Evolutionary conservation across 2,888 invertebrate species (phyloP).

Genomic region (Cephonodes hylas): DNA sequence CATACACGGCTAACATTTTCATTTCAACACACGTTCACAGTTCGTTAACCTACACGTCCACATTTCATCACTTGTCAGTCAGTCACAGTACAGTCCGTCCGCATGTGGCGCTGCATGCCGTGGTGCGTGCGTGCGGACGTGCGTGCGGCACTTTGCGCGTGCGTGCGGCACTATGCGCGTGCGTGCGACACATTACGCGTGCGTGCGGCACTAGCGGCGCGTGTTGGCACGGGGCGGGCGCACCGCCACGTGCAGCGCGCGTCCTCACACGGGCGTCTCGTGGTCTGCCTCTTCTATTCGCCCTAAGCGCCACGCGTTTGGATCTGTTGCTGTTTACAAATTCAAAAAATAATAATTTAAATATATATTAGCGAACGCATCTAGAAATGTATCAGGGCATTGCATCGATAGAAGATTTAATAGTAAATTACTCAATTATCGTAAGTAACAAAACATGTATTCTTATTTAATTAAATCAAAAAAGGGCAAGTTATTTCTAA

Average conservation of each 20-base stretch:
- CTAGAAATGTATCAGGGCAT: too few species aligned
- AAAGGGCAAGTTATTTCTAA: too few species aligned
- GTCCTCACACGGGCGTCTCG: conserved; percentile 88
- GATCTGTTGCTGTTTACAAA: conserved; percentile 85
- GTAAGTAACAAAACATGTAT: too few species aligned
- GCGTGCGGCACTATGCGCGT: neutral
- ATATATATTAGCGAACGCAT: too few species aligned
- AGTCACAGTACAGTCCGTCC: neutral
- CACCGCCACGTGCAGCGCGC: conserved; percentile 62
- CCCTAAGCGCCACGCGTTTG: conserved; percentile 90
- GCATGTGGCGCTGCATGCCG: neutral
- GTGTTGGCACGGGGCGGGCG: conserved; percentile 42
- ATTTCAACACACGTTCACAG: neutral
- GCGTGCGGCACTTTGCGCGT: too few species aligned
- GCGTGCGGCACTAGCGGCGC: conserved; percentile 40
- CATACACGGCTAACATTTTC: neutral
- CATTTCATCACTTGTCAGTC: neutral
- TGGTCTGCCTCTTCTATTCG: conserved; percentile 91
- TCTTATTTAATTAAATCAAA: too few species aligned
- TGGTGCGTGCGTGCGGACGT: too few species aligned
- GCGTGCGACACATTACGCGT: conserved; percentile 5
- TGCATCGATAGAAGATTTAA: too few species aligned
- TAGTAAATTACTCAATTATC: too few species aligned
- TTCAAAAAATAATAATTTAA: neutral
- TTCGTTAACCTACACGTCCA: neutral